These are phyloP conservation scores for Lichenostomus cassidix DNA, from an alignment of 2,113 vertebrate genomes.

Conservation along the genomic window DNA sequence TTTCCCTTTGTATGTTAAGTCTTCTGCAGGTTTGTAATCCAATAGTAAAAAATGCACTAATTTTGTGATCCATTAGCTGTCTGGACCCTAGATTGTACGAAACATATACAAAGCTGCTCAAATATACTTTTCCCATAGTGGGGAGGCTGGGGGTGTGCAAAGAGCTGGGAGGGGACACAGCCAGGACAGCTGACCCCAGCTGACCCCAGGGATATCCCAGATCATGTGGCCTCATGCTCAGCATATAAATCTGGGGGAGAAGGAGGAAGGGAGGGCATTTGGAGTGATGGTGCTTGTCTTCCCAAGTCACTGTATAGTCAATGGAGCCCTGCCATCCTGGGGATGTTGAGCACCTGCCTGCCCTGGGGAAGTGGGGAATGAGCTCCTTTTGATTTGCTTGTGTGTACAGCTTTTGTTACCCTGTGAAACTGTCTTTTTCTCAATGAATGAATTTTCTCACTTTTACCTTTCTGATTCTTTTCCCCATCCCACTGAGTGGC, in stretches of 20 bases:
- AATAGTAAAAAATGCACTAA: background rate
- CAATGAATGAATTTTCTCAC: background rate
- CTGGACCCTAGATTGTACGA: background rate
- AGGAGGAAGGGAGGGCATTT: accelerated
- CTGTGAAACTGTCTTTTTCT: background rate
- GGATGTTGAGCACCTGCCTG: background rate
- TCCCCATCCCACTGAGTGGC: background rate
- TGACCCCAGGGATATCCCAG: background rate
- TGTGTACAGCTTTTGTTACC: background rate
- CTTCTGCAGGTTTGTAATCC: background rate
- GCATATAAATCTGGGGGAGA: background rate
- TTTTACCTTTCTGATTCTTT: background rate
- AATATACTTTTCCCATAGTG: background rate
- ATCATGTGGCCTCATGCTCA: background rate
- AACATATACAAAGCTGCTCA: background rate
- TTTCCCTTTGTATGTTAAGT: background rate
- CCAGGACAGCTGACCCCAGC: background rate
- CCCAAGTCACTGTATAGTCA: background rate
- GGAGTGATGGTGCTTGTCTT: background rate
- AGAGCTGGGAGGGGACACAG: background rate
- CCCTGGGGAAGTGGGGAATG: background rate
- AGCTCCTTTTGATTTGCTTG: background rate
- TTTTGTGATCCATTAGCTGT: background rate
- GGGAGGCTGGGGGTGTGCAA: background rate
- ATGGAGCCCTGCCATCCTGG: background rate